Evolutionary conservation across 2,797 vertebrate species (phyloP).

Genomic region (Rhynchotus rufescens): DNA sequence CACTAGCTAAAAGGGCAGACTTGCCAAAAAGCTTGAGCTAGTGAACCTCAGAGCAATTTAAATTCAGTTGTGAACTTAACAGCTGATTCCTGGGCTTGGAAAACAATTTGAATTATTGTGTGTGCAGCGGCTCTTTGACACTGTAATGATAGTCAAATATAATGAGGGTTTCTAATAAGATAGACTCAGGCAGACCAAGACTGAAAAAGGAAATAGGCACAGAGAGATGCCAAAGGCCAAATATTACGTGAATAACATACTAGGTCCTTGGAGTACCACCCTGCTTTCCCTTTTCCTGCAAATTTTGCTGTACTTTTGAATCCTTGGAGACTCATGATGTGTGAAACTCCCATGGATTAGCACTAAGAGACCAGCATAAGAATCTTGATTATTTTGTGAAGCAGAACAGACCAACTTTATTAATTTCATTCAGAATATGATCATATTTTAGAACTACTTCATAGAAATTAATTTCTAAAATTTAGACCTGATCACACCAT

Average conservation of each 20-base stretch:
- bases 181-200: not conserved
- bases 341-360: not conserved
- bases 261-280: not conserved
- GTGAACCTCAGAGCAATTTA: not conserved
- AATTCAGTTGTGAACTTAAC: not conserved
- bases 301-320: not conserved
- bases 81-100: not conserved
- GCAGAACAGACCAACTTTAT: not conserved
- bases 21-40: not conserved
- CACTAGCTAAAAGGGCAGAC: not conserved
- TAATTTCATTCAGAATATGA: not conserved
- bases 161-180: not conserved
- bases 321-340: conserved; percentile 9
- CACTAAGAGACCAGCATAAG: not conserved
- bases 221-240: conserved; percentile 13
- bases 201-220: not conserved
- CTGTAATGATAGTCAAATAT: not conserved
- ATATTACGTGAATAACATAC: not conserved
- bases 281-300: not conserved
- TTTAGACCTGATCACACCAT: not conserved
- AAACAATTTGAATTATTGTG: not conserved
- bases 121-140: not conserved
- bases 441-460: not conserved
- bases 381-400: not conserved
- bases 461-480: not conserved